These are phyloP conservation scores for Caenorhabditis plicata DNA, from an alignment of 2,888 invertebrate genomes.

Conservation along the genomic window DNA sequence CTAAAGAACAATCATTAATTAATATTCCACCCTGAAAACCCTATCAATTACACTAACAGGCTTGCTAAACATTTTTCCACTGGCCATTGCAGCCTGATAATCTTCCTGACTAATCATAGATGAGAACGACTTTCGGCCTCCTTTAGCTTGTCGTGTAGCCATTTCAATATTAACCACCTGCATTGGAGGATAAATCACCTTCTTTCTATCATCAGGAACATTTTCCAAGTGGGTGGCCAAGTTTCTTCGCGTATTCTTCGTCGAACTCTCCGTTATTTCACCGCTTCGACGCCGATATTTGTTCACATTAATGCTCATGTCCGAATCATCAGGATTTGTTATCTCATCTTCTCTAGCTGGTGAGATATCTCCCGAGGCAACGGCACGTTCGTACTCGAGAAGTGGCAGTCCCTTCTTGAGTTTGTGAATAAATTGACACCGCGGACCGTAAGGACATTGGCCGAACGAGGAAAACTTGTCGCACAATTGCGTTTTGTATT, in stretches of 20 bases:
- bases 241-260: neutral
- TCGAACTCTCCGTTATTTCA: slow-evolving; percentile 29
- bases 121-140: no score
- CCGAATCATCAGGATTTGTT: slow-evolving; percentile 30
- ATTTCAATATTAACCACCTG: slow-evolving; percentile 33
- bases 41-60: slow-evolving; percentile 5
- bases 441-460: slow-evolving; percentile 47
- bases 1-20: slow-evolving; percentile 1
- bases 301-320: neutral
- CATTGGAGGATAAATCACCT: slow-evolving; percentile 24
- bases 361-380: slow-evolving; percentile 36
- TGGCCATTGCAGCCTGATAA: slow-evolving; percentile 21
- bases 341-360: slow-evolving; percentile 48
- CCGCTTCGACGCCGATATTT: neutral
- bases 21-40: neutral
- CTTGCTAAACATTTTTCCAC: slow-evolving; percentile 24
- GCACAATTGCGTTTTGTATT: slow-evolving; percentile 52
- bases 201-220: neutral
- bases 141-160: slow-evolving; percentile 24
- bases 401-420: slow-evolving; percentile 47
- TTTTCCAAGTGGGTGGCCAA: slow-evolving; percentile 3
- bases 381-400: slow-evolving; percentile 42
- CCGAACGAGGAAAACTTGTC: slow-evolving; percentile 49
- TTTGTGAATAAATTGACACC: slow-evolving; percentile 53
- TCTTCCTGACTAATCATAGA: slow-evolving; percentile 23